These are phyloP conservation scores for Brachyhypopomus gauderio DNA, from an alignment of 2,113 vertebrate species.

Conservation along the genomic window DNA sequence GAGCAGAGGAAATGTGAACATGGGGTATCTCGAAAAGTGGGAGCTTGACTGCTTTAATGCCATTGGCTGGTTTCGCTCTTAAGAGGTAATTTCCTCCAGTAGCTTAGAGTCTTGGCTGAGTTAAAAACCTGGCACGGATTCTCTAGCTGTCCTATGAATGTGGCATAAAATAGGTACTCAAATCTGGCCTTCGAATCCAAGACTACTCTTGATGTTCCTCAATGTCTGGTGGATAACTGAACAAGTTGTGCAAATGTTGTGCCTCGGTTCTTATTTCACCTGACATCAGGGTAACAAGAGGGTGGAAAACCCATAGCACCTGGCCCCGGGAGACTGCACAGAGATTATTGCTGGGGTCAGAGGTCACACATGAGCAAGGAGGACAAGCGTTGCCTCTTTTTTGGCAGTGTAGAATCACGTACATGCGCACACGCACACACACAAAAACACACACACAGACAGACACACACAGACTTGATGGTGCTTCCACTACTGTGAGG, in stretches of 20 bases:
- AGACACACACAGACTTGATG: background rate
- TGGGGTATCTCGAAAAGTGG: background rate
- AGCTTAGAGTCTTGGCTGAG: background rate
- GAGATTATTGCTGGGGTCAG: background rate
- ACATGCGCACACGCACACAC: background rate
- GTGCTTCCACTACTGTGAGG: conserved; percentile 10
- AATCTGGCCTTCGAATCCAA: background rate
- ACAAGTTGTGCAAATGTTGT: conserved; percentile 8
- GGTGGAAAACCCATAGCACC: background rate
- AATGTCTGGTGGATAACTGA: background rate
- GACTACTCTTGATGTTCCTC: background rate
- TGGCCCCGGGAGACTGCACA: background rate
- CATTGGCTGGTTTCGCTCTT: background rate
- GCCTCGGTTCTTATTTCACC: background rate
- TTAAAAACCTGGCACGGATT: background rate
- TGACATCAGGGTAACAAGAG: background rate
- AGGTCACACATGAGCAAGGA: background rate
- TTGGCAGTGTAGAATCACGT: background rate
- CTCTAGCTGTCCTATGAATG: background rate
- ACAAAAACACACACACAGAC: no score
- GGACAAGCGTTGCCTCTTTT: background rate
- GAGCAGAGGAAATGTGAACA: background rate
- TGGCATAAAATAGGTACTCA: background rate
- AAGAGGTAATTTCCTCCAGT: background rate
- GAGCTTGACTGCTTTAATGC: background rate